phyloP scores from a whole-genome alignment of 2,888 invertebrate genomes.

The Epistrophe grossulariae region DNA sequence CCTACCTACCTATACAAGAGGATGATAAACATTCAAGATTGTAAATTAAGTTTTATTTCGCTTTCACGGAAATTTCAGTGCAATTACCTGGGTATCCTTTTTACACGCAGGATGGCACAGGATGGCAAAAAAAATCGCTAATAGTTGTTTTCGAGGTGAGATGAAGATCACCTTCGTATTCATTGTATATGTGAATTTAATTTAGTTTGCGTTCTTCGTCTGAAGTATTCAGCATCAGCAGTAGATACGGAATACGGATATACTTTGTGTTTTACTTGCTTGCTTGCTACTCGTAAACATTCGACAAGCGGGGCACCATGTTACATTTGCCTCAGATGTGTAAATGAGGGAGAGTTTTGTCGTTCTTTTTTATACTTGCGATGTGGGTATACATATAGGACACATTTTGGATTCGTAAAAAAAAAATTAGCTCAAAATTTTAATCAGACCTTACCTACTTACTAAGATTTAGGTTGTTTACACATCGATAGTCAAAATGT shows the following conservation, averaged over 20 bases:
- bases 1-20: slow-evolving; percentile 15
- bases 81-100: slow-evolving; percentile 52
- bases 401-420: too few relatives aligned
- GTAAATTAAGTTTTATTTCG: slow-evolving; percentile 63
- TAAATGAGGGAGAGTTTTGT: background rate
- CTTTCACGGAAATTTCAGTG: slow-evolving; percentile 31
- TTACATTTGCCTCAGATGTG: slow-evolving; percentile 15
- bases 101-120: background rate
- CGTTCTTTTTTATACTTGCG: background rate
- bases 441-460: too few relatives aligned
- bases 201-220: slow-evolving; percentile 35
- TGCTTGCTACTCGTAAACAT: slow-evolving; percentile 8
- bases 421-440: too few relatives aligned
- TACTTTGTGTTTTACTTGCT: slow-evolving; percentile 9
- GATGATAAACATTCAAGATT: slow-evolving; percentile 68
- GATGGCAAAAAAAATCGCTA: slow-evolving; percentile 49
- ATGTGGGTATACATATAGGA: too few relatives aligned
- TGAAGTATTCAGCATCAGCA: background rate
- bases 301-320: background rate
- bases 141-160: slow-evolving; percentile 58
- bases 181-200: slow-evolving; percentile 57
- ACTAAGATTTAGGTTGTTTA: too few relatives aligned
- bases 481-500: too few relatives aligned
- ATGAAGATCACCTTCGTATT: slow-evolving; percentile 46
- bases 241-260: too few relatives aligned